Conservation (phyloP, 2,797 vertebrate genomes). For the Xiphorhynchus erythropygius region DNA sequence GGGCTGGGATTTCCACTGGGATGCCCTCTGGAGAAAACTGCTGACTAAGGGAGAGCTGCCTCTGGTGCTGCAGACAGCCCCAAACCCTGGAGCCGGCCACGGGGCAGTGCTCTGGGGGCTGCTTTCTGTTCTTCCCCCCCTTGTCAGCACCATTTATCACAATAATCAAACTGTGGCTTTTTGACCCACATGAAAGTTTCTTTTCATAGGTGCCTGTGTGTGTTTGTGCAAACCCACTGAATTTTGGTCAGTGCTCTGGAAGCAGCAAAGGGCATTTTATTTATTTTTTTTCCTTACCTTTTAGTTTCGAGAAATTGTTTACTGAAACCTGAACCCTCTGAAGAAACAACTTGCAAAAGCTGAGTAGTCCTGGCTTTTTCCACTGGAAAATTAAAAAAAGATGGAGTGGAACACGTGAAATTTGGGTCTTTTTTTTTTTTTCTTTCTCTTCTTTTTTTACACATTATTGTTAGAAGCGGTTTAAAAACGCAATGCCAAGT, state of each 20-base stretch:
- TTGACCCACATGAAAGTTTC: conserved; percentile 27
- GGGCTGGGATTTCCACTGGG: neutral
- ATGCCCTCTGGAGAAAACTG: neutral
- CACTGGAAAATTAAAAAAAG: conserved; percentile 51
- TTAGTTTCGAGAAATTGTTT: conserved; percentile 44
- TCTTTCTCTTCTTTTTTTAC: neutral
- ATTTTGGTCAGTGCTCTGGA: conserved; percentile 17
- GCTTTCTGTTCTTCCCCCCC: neutral
- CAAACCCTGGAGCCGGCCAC: neutral
- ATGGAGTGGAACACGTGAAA: conserved; percentile 39
- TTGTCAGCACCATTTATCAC: neutral
- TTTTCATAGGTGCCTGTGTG: neutral
- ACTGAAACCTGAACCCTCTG: neutral
- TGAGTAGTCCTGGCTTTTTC: conserved; percentile 50
- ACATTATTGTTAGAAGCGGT: conserved; percentile 4
- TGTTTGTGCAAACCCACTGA: conserved; percentile 10
- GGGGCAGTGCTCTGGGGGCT: neutral
- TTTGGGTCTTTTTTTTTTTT: neutral
- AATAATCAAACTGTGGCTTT: conserved; percentile 16
- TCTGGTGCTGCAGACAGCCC: neutral
- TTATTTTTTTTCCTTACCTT: neutral
- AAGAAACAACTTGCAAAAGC: conserved; percentile 17
- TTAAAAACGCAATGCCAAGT: neutral
- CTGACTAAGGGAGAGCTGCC: neutral
- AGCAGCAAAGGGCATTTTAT: neutral